These are phyloP conservation scores for Okapia johnstoni DNA, from an alignment of 2,113 vertebrate genomes.

Conservation along the genomic window DNA sequence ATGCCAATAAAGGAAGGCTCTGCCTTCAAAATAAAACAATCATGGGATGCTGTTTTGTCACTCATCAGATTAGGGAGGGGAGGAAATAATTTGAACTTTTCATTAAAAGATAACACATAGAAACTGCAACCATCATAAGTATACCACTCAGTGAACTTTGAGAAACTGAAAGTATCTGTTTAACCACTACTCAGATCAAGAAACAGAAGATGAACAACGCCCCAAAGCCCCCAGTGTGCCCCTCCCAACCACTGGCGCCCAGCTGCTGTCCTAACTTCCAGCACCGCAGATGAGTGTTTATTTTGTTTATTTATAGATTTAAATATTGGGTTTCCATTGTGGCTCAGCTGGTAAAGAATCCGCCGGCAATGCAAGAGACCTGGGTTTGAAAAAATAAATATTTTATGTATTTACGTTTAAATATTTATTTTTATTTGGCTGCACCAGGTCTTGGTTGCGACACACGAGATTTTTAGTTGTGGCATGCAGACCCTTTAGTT, in stretches of 20 bases:
- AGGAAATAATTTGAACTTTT: neutral
- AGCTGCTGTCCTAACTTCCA: neutral
- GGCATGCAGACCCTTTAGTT: neutral
- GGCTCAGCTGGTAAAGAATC: neutral
- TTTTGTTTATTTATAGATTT: neutral
- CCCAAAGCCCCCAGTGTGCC: neutral
- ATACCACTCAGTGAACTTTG: neutral
- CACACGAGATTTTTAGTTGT: neutral
- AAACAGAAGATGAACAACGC: neutral
- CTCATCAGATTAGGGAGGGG: neutral
- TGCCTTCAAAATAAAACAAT: neutral
- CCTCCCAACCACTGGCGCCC: neutral
- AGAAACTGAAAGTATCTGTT: neutral
- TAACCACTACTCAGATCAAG: neutral
- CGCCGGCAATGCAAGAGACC: neutral
- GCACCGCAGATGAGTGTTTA: neutral
- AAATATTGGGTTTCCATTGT: neutral
- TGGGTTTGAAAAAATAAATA: neutral
- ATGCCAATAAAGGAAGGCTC: neutral
- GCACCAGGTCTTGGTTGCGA: fast-evolving
- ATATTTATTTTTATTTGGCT: neutral
- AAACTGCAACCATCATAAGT: neutral
- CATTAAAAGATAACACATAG: neutral
- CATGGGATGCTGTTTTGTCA: neutral
- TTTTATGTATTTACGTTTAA: neutral